Base-by-base conservation (phyloP, 2,888 invertebrate species). In the Sturmia bella region DNA sequence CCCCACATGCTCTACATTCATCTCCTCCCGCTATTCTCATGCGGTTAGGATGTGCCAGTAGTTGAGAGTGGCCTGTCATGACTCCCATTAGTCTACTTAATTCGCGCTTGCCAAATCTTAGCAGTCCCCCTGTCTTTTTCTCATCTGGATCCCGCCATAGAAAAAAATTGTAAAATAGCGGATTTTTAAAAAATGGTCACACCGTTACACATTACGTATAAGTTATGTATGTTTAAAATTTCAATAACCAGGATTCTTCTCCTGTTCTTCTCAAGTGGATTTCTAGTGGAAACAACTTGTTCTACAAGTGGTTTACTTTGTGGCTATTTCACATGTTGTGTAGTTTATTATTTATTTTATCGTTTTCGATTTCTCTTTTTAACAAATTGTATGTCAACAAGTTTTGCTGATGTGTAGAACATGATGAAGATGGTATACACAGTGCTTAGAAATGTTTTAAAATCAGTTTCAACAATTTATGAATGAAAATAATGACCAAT, bases 231-330 rank as follows among this genome's bases (percentile, higher is more conserved):
- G n/a, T 32, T 32, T 32, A 9, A 32, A 63, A 66, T 61, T 64
- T 56, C 48, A 15, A 77, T 74, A 78, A 70, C 59, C 75, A 70
- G 74, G 74, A 75, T 69, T 70, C 59, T 37, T 45, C 57, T 73
- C 13, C 75, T 45, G 19, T 76, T 76, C 21, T 54, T 68, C 54
- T 57, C 56, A 54, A 82, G 82, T 78, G 50, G 32, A 75, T 61
- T 70, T 82, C 70, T 74, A 82, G 82, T 78, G 74, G 82, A 82
- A 82, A 75, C 64, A 78, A 82, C 70, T 75, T 82, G 78, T 75
- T 82, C 41, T 45, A 54, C 61, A 82, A 82, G 78, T 78, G 74
- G 59, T 78, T 64, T 82, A 70, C 70, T 78, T 74, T 82, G 78
- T 70, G 78, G 82, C 69, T 70, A 63, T 70, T 70, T 64, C 27